Conservation (phyloP, 2,888 invertebrate species). For the Epinotia bilunana region DNA sequence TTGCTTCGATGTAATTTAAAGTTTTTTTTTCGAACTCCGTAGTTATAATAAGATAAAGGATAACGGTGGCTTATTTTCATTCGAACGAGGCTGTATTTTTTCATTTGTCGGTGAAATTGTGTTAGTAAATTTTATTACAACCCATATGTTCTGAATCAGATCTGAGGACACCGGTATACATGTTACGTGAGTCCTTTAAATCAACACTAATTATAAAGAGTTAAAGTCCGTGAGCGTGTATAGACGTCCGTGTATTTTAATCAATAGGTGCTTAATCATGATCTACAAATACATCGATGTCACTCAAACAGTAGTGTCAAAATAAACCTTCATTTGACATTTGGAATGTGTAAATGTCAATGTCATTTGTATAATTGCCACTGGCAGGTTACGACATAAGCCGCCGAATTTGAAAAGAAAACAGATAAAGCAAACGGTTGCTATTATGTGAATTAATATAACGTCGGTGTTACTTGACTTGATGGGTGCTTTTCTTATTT, state of each 20-base stretch:
- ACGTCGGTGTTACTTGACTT: not conserved
- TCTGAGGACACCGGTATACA: too few species aligned
- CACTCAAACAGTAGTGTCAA: conserved; percentile 23
- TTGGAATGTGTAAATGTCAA: conserved; percentile 27
- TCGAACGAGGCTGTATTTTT: not conserved
- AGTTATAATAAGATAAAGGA: not conserved
- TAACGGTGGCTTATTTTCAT: too few species aligned
- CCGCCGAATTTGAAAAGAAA: conserved; percentile 23
- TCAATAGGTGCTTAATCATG: not conserved
- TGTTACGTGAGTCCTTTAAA: too few species aligned
- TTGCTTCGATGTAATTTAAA: too few species aligned
- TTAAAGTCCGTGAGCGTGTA: too few species aligned
- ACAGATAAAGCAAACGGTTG: not conserved
- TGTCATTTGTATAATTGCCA: conserved; percentile 18
- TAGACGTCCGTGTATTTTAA: not conserved
- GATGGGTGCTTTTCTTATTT: not conserved
- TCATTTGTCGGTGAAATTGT: not conserved
- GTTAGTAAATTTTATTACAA: not conserved
- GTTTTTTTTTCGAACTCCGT: too few species aligned
- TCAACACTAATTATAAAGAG: too few species aligned
- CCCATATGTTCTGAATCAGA: too few species aligned
- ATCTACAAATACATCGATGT: conserved; percentile 6
- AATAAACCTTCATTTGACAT: conserved; percentile 17
- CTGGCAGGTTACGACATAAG: conserved; percentile 7
- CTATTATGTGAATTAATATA: conserved; percentile 19